Base-by-base conservation (phyloP, 2,888 invertebrate genomes). In the Bimastos eiseni region DNA sequence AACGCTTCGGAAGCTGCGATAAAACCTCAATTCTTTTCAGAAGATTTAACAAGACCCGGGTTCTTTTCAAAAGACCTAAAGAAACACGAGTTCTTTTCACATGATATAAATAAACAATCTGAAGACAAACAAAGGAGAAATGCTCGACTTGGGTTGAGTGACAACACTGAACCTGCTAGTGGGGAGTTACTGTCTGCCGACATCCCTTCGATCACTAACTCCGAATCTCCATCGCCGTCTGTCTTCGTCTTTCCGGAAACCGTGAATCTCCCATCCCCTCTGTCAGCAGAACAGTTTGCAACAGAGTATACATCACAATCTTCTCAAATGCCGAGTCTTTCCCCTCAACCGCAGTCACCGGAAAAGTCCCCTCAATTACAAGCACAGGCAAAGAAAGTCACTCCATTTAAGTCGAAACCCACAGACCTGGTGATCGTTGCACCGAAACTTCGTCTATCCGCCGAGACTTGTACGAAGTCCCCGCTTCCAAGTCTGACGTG, bases 211-310 rank as follows among this genome's bases (percentile, higher is more conserved):
- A 8, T 49, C 49, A 49, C 49, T 24, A 24, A n/a, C 70, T 70
- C 70, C 1, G 70, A 70, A 70, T 70, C 55, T 55, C 8, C 55
- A 55, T 55, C 55, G 30, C 24, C 55, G 30, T 30, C 70, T 6
- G n/a, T 70, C 30, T 70, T 70, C 13, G 11, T 70, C 70, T 70
- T 70, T 70, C 70, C 70, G 8, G 70, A 70, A 30, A 70, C 70
- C n/a, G 70, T 70, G 11, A 70, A n/a, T 70, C 70, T 30, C 0
- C 70, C 70, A 8, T 70, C 70, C 11, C 70, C 70, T 1, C 70
- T 70, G 70, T 70, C 70, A n/a, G 70, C 70, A n/a, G 70, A 70
- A 70, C 70, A 70, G n/a, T 70, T 70, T n/a, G 70, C 70, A n/a
- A 70, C 70, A 8, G 70, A 70, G 19, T 70, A 70, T n/a, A 70